Percentiles rank a stretch among this genome's conserved stretches.
These are phyloP conservation scores for Diacarnus erythraeanus DNA, from an alignment of 37 sponge, comb jelly and placozoan species.

Conservation along the genomic window DNA sequence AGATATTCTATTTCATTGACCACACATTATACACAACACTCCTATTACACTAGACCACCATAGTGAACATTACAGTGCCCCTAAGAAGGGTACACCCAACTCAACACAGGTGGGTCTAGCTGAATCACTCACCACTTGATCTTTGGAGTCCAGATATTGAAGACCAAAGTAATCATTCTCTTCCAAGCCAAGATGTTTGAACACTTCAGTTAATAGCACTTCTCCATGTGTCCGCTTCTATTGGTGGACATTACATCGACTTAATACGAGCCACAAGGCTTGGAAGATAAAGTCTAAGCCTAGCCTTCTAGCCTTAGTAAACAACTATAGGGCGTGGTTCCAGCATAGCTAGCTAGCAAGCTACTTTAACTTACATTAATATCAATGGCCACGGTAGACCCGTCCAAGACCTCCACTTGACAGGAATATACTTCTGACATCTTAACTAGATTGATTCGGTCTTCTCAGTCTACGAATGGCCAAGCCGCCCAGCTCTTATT, in stretches of 20 bases:
- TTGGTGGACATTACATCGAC: not conserved
- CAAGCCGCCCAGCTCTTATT: not conserved
- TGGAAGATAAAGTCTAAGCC: not conserved
- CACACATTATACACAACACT: too few species aligned
- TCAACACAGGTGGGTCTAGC: too few species aligned
- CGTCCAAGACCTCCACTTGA: constrained; percentile 68
- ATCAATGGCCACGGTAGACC: constrained; percentile 69
- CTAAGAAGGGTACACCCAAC: too few species aligned
- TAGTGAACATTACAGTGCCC: too few species aligned
- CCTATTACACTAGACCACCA: too few species aligned
- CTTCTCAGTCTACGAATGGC: not conserved
- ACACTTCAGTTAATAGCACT: constrained; percentile 46
- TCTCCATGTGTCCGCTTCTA: constrained; percentile 66
- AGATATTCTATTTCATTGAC: too few species aligned
- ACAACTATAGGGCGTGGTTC: not conserved
- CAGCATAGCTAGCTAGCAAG: too few species aligned
- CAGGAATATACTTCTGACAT: constrained; percentile 69
- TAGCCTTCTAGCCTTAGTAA: not conserved
- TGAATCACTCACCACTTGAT: constrained; percentile 64
- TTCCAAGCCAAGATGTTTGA: constrained; percentile 64
- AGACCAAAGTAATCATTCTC: constrained; percentile 86
- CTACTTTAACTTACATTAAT: constrained; percentile 62
- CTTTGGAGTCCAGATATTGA: constrained; percentile 56
- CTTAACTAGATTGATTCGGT: not conserved
- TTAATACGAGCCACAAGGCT: not conserved